Percentiles rank a stretch among this genome's conserved stretches.
Conservation (phyloP, 2,888 invertebrate genomes). For the Abrostola tripartita region DNA sequence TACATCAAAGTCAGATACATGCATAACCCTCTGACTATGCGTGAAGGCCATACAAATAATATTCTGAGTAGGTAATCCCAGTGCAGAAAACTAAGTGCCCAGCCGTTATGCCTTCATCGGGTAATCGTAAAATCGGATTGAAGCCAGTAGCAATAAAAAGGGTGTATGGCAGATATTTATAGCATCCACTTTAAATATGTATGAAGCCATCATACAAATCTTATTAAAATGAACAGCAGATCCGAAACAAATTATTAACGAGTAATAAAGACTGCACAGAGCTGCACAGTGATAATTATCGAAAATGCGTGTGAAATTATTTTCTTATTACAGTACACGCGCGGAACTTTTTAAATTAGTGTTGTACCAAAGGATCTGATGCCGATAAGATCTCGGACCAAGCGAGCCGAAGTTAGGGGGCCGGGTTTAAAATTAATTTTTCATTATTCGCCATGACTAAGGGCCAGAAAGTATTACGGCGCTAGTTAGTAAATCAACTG, state of each 20-base stretch:
- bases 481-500: constrained; percentile 63
- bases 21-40: no score
- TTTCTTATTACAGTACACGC: constrained; percentile 41
- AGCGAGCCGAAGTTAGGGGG: constrained; percentile 39
- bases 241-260: constrained; percentile 11
- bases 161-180: constrained; percentile 1
- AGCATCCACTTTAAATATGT: not conserved
- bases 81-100: not conserved
- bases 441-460: constrained; percentile 56
- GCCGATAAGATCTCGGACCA: constrained; percentile 50
- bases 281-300: constrained; percentile 24
- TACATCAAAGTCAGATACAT: no score
- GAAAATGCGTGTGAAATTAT: constrained; percentile 52
- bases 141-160: not conserved
- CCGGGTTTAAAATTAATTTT: constrained; percentile 53
- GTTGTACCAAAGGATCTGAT: constrained; percentile 39
- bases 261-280: constrained; percentile 7
- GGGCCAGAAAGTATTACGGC: constrained; percentile 49
- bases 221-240: not conserved
- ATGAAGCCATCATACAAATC: constrained; percentile 3
- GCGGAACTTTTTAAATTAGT: constrained; percentile 50
- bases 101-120: not conserved
- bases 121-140: not conserved
- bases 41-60: no score
- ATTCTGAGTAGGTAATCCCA: no score